Evolutionary conservation across 1,140 invertebrate genomes (phyloP).

Genomic region (Calosoma granatense): DNA sequence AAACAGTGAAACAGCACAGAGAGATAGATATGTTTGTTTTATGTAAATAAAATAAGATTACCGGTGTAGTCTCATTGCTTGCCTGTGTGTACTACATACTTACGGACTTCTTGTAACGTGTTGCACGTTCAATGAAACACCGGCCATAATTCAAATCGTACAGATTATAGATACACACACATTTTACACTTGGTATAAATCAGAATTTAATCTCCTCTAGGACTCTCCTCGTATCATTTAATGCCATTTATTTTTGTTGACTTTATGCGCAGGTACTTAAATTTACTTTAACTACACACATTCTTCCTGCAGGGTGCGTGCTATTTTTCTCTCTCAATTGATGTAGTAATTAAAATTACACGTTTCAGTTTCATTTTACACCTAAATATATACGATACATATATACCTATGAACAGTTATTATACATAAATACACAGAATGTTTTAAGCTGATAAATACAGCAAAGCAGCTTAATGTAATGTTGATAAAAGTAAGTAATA

Average conservation of each 20-base stretch:
- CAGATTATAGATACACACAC: conserved; percentile 8
- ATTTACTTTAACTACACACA: not conserved
- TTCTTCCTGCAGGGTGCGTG: not conserved
- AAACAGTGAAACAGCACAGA: no score
- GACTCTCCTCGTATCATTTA: not conserved
- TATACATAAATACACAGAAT: no score
- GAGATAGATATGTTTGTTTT: no score
- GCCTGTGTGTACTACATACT: not conserved
- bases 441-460: no score
- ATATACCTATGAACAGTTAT: no score
- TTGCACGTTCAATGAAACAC: not conserved
- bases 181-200: conserved; percentile 5
- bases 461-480: no score
- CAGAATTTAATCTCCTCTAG: conserved; percentile 7
- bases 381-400: no score
- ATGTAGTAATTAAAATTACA: conserved; percentile 4
- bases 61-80: not conserved
- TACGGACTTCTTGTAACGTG: not conserved
- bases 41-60: conserved; percentile 8
- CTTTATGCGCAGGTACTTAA: conserved; percentile 5
- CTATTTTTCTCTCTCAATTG: not conserved
- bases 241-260: conserved; percentile 5
- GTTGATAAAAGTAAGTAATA: no score
- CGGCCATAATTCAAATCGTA: conserved; percentile 3
- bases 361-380: not conserved